A percentile compares a stretch with the other conserved stretches of the same genome.
Evolutionary conservation across 2,113 vertebrate genomes (phyloP).

Genomic region (Agapornis roseicollis): DNA sequence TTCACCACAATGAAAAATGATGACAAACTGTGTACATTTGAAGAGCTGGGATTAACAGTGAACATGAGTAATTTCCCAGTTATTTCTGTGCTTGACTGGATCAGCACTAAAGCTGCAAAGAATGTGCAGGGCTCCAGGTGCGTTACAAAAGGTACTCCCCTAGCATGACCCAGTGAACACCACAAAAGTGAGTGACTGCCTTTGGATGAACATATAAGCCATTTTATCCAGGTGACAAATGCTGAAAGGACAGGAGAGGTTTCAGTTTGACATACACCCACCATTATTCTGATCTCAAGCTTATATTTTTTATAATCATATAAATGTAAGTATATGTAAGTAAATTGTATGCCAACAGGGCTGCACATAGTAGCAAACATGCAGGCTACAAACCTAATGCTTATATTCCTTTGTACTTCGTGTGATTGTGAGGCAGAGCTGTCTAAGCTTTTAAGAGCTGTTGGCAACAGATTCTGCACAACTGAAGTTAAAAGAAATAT

Average conservation of each 20-base stretch:
- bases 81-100: slow-evolving; percentile 23
- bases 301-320: not conserved
- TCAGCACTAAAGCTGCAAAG: slow-evolving; percentile 14
- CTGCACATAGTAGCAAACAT: not conserved
- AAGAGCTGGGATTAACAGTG: slow-evolving; percentile 28
- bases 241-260: not conserved
- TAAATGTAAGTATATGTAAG: not conserved
- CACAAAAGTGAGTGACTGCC: accelerated
- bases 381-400: not conserved
- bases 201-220: not conserved
- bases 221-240: not conserved
- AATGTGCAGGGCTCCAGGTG: not conserved
- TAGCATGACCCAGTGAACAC: not conserved
- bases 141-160: not conserved
- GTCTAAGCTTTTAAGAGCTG: not conserved
- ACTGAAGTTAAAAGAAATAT: not conserved
- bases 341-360: not conserved
- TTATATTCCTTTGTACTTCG: not conserved
- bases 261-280: not conserved
- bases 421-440: not conserved
- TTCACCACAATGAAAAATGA: slow-evolving; percentile 35
- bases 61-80: slow-evolving; percentile 25
- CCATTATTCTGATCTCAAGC: not conserved
- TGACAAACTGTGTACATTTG: slow-evolving; percentile 10
- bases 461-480: not conserved